Conservation (phyloP, 2,888 invertebrate genomes). For the Zaprionus bogoriensis region DNA sequence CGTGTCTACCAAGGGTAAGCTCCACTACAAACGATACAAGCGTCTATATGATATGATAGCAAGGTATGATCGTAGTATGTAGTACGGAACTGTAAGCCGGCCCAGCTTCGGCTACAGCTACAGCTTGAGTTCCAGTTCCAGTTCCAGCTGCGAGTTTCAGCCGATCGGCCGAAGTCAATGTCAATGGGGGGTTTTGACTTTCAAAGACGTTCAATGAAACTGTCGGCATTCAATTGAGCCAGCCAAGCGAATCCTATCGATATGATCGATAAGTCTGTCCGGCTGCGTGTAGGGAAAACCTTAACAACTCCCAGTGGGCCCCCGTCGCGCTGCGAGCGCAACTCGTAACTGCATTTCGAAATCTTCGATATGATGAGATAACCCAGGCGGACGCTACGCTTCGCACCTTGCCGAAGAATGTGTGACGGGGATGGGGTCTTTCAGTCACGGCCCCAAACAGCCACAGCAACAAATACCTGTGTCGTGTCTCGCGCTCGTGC, state of each 20-base stretch:
- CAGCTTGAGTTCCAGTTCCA: neutral
- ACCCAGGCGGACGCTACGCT: conserved; percentile 20
- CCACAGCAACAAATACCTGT: neutral
- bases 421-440: neutral
- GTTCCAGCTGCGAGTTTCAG: neutral
- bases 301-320: neutral
- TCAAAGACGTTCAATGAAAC: conserved; percentile 29
- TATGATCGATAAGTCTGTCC: conserved; percentile 9
- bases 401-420: conserved; percentile 2
- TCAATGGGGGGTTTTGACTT: conserved; percentile 45
- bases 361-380: conserved; percentile 33
- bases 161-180: conserved; percentile 27
- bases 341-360: neutral
- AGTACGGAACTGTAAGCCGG: conserved; percentile 16
- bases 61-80: conserved; percentile 2
- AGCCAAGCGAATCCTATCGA: conserved; percentile 35
- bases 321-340: conserved; percentile 15
- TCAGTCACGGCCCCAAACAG: neutral
- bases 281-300: neutral
- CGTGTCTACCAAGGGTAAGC: conserved; percentile 52
- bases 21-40: conserved; percentile 1
- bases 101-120: neutral
- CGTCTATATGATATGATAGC: neutral
- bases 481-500: conserved; percentile 52
- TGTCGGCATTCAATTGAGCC: conserved; percentile 26